Evolutionary conservation across 2,797 vertebrate genomes (phyloP).

Genomic region (Peromyscus eremicus): DNA sequence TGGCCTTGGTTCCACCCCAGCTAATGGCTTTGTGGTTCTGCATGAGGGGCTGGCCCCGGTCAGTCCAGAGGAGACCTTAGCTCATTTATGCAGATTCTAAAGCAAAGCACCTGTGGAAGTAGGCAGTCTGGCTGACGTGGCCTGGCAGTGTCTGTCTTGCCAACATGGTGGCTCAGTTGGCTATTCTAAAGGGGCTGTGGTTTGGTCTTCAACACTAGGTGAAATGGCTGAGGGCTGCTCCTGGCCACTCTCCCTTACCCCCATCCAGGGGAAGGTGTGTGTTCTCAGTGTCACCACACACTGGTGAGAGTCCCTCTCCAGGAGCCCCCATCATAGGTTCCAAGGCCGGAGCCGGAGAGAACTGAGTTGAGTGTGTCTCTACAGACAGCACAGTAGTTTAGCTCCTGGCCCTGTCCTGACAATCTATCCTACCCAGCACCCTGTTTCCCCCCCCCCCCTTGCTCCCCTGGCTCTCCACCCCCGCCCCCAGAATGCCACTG

Average conservation of each 20-base stretch:
- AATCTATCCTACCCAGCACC: rapidly evolving
- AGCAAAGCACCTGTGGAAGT: not conserved
- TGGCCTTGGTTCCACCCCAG: not conserved
- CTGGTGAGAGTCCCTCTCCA: not conserved
- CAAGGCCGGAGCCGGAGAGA: not conserved
- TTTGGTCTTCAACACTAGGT: not conserved
- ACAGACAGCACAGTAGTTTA: not conserved
- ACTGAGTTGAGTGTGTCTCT: not conserved
- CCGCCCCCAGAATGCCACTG: not conserved
- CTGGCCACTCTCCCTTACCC: not conserved
- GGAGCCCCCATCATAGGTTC: not conserved
- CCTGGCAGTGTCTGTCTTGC: not conserved
- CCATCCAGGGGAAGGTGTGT: not conserved
- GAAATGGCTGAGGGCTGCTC: not conserved
- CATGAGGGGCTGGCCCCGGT: not conserved
- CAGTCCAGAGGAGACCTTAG: not conserved
- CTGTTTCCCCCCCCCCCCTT: not conserved
- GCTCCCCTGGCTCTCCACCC: not conserved
- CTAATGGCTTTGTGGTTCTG: not conserved
- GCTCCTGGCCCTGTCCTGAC: not conserved
- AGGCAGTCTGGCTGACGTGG: not conserved
- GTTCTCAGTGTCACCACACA: not conserved
- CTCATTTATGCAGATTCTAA: not conserved
- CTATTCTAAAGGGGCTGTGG: not conserved
- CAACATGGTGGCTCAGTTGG: no score